Evolutionary conservation across 2,888 invertebrate species (phyloP).

Genomic region (Agrochola circellaris): DNA sequence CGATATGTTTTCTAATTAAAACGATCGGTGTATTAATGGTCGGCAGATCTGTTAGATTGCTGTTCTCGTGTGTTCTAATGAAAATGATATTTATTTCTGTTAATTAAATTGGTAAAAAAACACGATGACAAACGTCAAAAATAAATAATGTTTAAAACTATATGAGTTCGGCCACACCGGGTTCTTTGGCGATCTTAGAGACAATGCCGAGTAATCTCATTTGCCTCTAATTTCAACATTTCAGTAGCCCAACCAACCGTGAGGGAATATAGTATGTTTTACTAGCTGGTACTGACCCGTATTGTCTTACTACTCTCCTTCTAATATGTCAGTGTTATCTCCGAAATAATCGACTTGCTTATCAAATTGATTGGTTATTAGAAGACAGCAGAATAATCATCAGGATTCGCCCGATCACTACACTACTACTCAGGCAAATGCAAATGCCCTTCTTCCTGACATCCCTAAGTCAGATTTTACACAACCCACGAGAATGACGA

Average conservation of each 20-base stretch:
- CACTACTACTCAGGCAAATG: neutral
- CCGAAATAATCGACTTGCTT: neutral
- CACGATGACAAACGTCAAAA: neutral
- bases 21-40: constrained; percentile 56
- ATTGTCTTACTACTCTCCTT: neutral
- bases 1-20: constrained; percentile 67
- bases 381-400: neutral
- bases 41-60: constrained; percentile 44
- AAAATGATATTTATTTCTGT: neutral
- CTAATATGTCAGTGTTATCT: neutral
- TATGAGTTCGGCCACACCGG: no score
- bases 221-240: neutral
- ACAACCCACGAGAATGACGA: neutral
- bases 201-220: neutral
- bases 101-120: neutral
- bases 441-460: neutral
- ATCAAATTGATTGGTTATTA: neutral
- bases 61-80: constrained; percentile 19
- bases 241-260: neutral
- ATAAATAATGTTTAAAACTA: neutral
- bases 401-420: neutral
- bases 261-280: neutral
- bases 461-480: no score
- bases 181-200: neutral
- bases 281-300: neutral